Evolutionary conservation across 2,797 vertebrate species (phyloP).

Genomic region (Anableps anableps): DNA sequence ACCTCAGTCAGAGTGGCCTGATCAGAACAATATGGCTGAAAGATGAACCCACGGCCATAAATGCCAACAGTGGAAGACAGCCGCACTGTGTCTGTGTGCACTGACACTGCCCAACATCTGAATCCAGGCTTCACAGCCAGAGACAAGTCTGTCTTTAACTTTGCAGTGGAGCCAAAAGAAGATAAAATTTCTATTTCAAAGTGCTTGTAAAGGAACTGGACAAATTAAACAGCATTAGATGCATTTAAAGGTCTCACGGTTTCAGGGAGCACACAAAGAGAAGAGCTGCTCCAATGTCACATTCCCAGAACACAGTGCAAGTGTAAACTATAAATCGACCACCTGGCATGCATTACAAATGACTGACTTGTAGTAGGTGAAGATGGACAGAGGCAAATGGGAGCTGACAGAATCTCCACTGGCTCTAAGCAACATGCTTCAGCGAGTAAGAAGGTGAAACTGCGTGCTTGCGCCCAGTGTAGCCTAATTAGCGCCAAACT

Average conservation of each 20-base stretch:
- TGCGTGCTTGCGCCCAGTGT: slow-evolving; percentile 24
- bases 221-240: slow-evolving; percentile 63
- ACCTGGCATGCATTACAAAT: slow-evolving; percentile 75
- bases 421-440: slow-evolving; percentile 52
- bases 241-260: slow-evolving; percentile 63
- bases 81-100: slow-evolving; percentile 67
- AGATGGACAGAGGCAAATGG: slow-evolving; percentile 75
- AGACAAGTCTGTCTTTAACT: slow-evolving; percentile 51
- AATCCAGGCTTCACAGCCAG: slow-evolving; percentile 67
- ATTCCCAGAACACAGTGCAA: slow-evolving; percentile 66
- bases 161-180: slow-evolving; percentile 48
- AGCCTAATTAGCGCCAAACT: slow-evolving; percentile 51
- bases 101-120: slow-evolving; percentile 73
- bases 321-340: slow-evolving; percentile 73
- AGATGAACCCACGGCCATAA: slow-evolving; percentile 73
- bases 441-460: slow-evolving; percentile 42
- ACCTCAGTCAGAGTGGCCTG: slow-evolving; percentile 65
- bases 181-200: slow-evolving; percentile 72
- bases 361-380: slow-evolving; percentile 68
- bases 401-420: slow-evolving; percentile 57
- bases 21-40: slow-evolving; percentile 82
- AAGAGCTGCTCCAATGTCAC: slow-evolving; percentile 64
- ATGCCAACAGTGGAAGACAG: slow-evolving; percentile 75
- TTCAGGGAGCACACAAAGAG: slow-evolving; percentile 30
- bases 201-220: slow-evolving; percentile 68